Conservation (phyloP, 2,888 invertebrate species). For the Leptinotarsa tumamoca region DNA sequence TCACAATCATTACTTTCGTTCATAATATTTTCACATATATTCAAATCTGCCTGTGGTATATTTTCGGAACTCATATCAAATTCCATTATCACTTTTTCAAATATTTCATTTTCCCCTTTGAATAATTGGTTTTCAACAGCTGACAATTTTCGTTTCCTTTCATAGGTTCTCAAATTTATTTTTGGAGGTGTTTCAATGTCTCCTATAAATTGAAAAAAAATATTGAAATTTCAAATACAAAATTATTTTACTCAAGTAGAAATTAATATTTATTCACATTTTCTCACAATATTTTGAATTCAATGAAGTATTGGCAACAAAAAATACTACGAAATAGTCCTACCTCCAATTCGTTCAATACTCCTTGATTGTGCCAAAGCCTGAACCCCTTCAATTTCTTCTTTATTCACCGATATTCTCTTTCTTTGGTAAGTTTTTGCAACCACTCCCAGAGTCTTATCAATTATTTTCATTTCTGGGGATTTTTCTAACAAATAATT, state of each 20-base stretch:
- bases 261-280: too few species aligned
- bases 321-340: too few species aligned
- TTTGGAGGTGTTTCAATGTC: not conserved
- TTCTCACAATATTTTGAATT: too few species aligned
- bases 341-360: not conserved
- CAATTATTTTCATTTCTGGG: constrained; percentile 1
- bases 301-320: too few species aligned
- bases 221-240: not conserved
- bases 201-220: constrained; percentile 1
- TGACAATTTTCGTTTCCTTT: constrained; percentile 17
- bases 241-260: too few species aligned
- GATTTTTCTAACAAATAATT: not conserved
- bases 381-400: not conserved
- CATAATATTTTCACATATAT: not conserved
- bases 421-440: constrained; percentile 17
- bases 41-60: not conserved
- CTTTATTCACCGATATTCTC: not conserved
- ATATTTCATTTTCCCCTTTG: not conserved
- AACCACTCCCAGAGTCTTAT: constrained; percentile 15
- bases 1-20: constrained; percentile 2
- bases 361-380: not conserved
- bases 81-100: not conserved
- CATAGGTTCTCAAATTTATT: constrained; percentile 20
- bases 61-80: not conserved
- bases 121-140: not conserved